Conservation (phyloP, 2,113 vertebrate genomes). For the Anguilla japonica region DNA sequence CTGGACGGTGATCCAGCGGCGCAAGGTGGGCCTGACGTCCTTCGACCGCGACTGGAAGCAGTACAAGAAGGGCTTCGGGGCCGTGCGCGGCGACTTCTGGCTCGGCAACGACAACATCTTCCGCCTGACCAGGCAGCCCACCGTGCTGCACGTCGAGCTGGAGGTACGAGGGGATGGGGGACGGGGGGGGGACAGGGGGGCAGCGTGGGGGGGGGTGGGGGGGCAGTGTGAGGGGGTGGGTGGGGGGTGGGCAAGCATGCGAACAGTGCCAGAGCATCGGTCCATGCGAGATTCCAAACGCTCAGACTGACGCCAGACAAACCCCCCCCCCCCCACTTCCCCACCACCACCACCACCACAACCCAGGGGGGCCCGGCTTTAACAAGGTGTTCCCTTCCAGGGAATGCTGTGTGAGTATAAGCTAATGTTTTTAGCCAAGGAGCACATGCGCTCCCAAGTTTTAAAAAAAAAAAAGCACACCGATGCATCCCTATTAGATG, state of each 20-base stretch:
- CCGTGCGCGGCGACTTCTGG: conserved; percentile 93
- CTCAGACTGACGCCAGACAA: conserved; percentile 11
- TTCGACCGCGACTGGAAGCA: conserved; percentile 94
- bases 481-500: no score
- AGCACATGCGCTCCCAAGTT: no score
- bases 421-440: not conserved
- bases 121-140: conserved; percentile 86
- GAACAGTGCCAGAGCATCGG: conserved; percentile 6
- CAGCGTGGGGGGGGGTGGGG: no score
- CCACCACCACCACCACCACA: no score
- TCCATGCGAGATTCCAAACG: not conserved
- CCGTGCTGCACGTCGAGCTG: conserved; percentile 83
- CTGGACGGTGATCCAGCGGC: conserved; percentile 94
- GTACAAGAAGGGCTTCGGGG: conserved; percentile 90
- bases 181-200: conserved; percentile 13
- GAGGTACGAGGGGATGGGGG: conserved; percentile 74
- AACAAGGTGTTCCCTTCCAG: not conserved
- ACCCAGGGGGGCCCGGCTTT: not conserved
- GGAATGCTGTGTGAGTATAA: not conserved
- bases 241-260: not conserved
- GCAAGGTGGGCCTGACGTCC: conserved; percentile 85
- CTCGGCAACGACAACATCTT: conserved; percentile 94
- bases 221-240: no score
- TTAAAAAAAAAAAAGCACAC: no score
- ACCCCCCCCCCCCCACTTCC: not conserved